Conservation (phyloP, 2,888 invertebrate species). For the Silvanus unidentatus region DNA sequence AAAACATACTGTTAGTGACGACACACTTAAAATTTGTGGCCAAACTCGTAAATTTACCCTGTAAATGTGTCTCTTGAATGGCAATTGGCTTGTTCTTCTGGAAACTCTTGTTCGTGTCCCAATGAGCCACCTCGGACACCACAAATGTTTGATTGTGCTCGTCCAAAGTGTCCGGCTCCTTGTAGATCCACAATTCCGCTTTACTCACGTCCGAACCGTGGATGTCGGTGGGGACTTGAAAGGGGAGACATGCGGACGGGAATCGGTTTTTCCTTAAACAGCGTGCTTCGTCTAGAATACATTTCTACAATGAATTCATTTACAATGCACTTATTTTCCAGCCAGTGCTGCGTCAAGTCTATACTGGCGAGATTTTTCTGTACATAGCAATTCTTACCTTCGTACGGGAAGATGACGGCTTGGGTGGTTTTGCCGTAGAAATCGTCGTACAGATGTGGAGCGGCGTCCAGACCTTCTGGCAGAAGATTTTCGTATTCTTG, state of each 20-base stretch:
- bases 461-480: constrained; percentile 48
- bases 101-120: constrained; percentile 64
- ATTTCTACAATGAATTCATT: not conserved
- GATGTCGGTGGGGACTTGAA: constrained; percentile 70
- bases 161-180: constrained; percentile 59
- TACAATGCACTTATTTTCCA: not conserved
- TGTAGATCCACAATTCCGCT: constrained; percentile 78
- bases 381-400: too few relatives aligned
- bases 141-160: constrained; percentile 69
- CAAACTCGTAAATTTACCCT: constrained; percentile 46
- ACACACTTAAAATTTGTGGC: constrained; percentile 3
- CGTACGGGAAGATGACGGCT: constrained; percentile 73
- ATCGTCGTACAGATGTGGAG: constrained; percentile 61
- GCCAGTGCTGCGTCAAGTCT: constrained; percentile 5
- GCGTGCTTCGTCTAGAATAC: constrained; percentile 48
- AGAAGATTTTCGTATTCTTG: constrained; percentile 64
- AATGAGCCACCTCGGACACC: constrained; percentile 71
- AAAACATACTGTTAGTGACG: constrained; percentile 3
- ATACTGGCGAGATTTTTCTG: constrained; percentile 1
- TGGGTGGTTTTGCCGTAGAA: constrained; percentile 80
- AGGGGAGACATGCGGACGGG: constrained; percentile 70
- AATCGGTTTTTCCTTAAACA: constrained; percentile 49
- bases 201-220: constrained; percentile 68
- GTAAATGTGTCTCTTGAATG: constrained; percentile 67
- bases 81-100: constrained; percentile 75